Conservation (phyloP, 2,888 invertebrate genomes). For the Hemistola chrysoprasaria region DNA sequence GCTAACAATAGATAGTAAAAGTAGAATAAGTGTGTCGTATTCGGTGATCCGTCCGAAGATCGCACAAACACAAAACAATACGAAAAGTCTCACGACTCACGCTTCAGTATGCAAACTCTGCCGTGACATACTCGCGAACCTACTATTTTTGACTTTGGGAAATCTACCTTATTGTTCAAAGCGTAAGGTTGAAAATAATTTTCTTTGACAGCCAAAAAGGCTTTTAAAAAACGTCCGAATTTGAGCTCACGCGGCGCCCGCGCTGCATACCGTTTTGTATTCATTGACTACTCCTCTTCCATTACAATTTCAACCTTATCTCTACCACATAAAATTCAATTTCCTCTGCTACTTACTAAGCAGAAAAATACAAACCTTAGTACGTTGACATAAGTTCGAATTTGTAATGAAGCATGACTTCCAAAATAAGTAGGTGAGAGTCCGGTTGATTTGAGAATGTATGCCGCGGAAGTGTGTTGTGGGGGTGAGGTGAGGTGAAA, state of each 20-base stretch:
- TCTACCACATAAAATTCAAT: slow-evolving; percentile 28
- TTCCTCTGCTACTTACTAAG: slow-evolving; percentile 7
- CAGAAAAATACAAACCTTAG: slow-evolving; percentile 5
- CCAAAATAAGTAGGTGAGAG: slow-evolving; percentile 68
- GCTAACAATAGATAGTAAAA: slow-evolving; percentile 52
- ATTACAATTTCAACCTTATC: slow-evolving; percentile 47
- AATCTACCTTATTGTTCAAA: slow-evolving; percentile 11
- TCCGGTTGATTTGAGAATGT: slow-evolving; percentile 74
- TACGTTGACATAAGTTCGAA: slow-evolving; percentile 33
- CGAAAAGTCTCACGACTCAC: slow-evolving; percentile 47
- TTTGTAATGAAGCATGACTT: slow-evolving; percentile 31
- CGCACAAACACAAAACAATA: slow-evolving; percentile 38
- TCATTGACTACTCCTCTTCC: slow-evolving; percentile 47
- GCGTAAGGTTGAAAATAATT: slow-evolving; percentile 19
- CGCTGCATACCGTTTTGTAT: slow-evolving; percentile 66
- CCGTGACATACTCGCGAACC: slow-evolving; percentile 46
- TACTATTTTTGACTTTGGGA: slow-evolving; percentile 30
- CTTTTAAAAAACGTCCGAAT: slow-evolving; percentile 56
- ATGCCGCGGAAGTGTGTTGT: slow-evolving; percentile 62
- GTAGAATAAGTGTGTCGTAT: slow-evolving; percentile 39
- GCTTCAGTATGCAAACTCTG: slow-evolving; percentile 46
- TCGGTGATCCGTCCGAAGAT: slow-evolving; percentile 28
- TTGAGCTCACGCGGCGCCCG: slow-evolving; percentile 44
- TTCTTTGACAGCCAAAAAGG: slow-evolving; percentile 24
- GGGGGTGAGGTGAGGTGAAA: slow-evolving; percentile 30